Evolutionary conservation across 1,140 invertebrate genomes (phyloP).

Genomic region (Spodoptera litura): DNA sequence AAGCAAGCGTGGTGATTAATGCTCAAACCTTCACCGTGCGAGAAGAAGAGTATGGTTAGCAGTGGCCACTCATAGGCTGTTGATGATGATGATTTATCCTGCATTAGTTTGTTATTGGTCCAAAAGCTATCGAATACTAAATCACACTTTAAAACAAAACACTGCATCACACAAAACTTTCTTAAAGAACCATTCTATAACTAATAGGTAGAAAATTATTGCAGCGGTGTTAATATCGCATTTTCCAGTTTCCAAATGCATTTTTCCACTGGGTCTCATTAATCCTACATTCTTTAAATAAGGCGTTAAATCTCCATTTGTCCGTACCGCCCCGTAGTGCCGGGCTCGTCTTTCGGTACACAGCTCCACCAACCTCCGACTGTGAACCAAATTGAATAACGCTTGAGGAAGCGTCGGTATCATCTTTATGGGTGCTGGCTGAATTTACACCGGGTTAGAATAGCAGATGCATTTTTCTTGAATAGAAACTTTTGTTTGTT

Average conservation of each 20-base stretch:
- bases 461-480: background rate
- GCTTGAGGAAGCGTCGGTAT: constrained; percentile 51
- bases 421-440: constrained; percentile 44
- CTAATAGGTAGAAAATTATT: background rate
- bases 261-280: background rate
- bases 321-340: constrained; percentile 6
- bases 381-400: constrained; percentile 56
- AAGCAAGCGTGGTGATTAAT: no score
- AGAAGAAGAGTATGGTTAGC: no score
- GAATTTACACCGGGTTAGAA: constrained; percentile 39
- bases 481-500: background rate
- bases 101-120: no score
- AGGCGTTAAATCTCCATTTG: constrained; percentile 36
- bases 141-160: no score
- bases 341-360: constrained; percentile 10
- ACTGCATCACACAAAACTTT: no score
- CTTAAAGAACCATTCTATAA: background rate
- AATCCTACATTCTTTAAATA: constrained; percentile 41
- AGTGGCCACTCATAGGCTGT: no score
- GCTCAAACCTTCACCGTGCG: no score
- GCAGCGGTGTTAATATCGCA: background rate
- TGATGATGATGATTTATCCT: no score
- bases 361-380: constrained; percentile 21
- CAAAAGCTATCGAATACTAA: no score
- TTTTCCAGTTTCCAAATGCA: background rate